Conservation (phyloP, 2,888 invertebrate species). For the Ametastegia equiseti region DNA sequence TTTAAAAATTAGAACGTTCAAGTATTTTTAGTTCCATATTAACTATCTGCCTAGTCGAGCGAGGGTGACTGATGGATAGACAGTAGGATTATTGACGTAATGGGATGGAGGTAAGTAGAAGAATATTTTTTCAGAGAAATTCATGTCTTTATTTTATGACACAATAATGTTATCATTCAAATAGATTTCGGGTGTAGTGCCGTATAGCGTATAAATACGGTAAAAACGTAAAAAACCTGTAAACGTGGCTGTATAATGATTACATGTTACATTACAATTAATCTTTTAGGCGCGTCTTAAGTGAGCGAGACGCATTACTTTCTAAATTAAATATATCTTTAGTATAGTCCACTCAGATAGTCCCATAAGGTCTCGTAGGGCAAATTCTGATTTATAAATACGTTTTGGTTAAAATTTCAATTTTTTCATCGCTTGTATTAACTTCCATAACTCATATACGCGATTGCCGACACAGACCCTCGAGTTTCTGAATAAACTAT, state of each 20-base stretch:
- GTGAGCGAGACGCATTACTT: constrained; percentile 46
- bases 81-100: not conserved
- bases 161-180: constrained; percentile 70
- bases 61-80: too few species aligned
- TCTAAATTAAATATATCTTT: constrained; percentile 43
- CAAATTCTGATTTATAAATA: not conserved
- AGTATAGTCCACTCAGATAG: constrained; percentile 17
- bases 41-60: too few species aligned
- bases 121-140: constrained; percentile 53
- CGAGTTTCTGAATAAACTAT: constrained; percentile 28
- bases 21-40: too few species aligned
- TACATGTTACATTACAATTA: constrained; percentile 53
- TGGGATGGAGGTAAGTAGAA: not conserved
- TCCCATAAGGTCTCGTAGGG: not conserved
- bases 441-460: not conserved
- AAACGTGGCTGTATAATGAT: constrained; percentile 65
- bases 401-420: constrained; percentile 13
- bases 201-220: constrained; percentile 71
- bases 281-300: constrained; percentile 37
- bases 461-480: not conserved
- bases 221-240: constrained; percentile 73
- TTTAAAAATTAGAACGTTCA: too few species aligned
- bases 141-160: constrained; percentile 69
- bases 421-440: not conserved
- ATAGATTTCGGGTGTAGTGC: constrained; percentile 67